phyloP scores from a whole-genome alignment of 2,797 vertebrate genomes.

The Diplodus sargus region DNA sequence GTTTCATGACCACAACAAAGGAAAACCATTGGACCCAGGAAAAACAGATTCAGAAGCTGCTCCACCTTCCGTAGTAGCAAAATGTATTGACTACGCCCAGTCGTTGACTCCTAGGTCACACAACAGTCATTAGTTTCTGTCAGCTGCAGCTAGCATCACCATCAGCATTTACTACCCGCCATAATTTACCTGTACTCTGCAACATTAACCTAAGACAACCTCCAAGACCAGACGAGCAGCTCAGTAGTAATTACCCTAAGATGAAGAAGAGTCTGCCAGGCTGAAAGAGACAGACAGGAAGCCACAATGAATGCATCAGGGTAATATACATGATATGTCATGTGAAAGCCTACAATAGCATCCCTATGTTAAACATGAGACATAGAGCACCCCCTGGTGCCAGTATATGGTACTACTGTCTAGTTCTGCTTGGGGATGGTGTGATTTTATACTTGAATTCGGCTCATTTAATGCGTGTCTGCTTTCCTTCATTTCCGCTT shows the following conservation, averaged over 20 bases:
- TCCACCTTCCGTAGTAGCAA: background rate
- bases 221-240: constrained; percentile 4
- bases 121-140: constrained; percentile 1
- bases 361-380: constrained; percentile 25
- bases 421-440: background rate
- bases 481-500: constrained; percentile 24
- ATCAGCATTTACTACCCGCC: constrained; percentile 29
- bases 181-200: background rate
- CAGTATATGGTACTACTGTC: background rate
- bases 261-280: constrained; percentile 9
- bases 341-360: background rate
- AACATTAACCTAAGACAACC: constrained; percentile 28
- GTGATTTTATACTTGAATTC: constrained; percentile 4
- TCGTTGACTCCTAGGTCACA: constrained; percentile 12
- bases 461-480: constrained; percentile 35
- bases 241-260: constrained; percentile 17
- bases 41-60: constrained; percentile 15
- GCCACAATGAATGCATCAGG: constrained; percentile 10
- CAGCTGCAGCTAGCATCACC: background rate
- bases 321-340: constrained; percentile 1
- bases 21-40: constrained; percentile 2
- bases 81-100: constrained; percentile 26
- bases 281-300: background rate
- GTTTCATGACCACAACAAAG: constrained; percentile 15
- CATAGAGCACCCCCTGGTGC: constrained; percentile 76